Evolutionary conservation across 2,113 vertebrate genomes (phyloP), one percentile per base, ranked within the genome.

Genomic region (Ceuthmochares aereus): DNA sequence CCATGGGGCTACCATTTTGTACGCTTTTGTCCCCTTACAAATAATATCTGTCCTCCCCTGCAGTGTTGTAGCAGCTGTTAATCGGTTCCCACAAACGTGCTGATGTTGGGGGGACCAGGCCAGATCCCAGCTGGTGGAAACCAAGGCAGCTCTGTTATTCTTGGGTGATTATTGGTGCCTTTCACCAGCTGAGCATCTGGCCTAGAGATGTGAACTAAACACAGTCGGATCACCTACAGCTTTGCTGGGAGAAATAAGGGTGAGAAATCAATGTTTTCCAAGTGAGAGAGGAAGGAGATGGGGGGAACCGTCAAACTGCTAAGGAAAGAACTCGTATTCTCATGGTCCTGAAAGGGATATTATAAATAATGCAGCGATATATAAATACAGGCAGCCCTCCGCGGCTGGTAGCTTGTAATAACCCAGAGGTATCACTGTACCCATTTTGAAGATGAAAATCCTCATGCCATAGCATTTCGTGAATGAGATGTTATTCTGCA

Each of bases 371-470:
- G 79, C 69, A 90, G 69, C 25, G 55, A 45, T 94, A 80, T 82
- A 84, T 90, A 94, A 90, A 94, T 79, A 96, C 70, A 87, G 90
- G 77, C 83, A 87, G 73, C 74, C 66, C 58, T 93, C 62, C 88
- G 77, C 1, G 45, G 62, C 89, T 89, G 76, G 73, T 86, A 77
- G 69, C 63, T 92, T 76, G 83, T 84, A 91, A 89, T 77, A 94
- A 96, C 92, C 92, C 90, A 89, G 90, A 94, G 88, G 86, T 94
- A 95, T 69, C 94, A 59, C 72, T 20, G 54, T 92, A 64, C 54
- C 88, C 83, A 45, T 95, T 93, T 3, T 74, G 88, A 96, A 97
- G 92, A 96, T 92, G 88, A 93, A 96, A 95, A 94, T 88, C 78
- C 74, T 95, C 83, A 22, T 2, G 0, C 76, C 25, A 6, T 51